Conservation (phyloP, 2,797 vertebrate species). For the Rhincodon typus region DNA sequence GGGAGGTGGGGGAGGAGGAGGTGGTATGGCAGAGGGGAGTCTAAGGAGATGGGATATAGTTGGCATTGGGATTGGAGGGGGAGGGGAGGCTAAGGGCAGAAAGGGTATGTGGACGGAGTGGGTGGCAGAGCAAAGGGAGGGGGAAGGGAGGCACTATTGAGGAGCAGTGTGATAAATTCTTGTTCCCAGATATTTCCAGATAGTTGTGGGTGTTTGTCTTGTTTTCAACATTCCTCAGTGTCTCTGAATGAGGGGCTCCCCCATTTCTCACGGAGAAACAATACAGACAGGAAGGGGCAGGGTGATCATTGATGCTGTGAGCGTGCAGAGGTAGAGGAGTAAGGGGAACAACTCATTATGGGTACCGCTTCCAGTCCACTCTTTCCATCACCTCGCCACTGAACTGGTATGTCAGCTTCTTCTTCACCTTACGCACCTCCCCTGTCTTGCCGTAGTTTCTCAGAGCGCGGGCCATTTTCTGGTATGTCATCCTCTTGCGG, state of each 20-base stretch:
- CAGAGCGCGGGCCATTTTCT: constrained; percentile 96
- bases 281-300: constrained; percentile 38
- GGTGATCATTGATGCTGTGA: constrained; percentile 46
- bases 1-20: too few species aligned
- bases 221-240: background rate
- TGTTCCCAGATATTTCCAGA: background rate
- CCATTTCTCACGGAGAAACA: constrained; percentile 31
- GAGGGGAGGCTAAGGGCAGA: constrained; percentile 27
- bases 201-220: too few species aligned
- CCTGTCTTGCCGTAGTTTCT: constrained; percentile 98
- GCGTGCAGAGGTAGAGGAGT: constrained; percentile 32
- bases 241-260: background rate
- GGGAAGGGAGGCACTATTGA: constrained; percentile 41
- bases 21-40: constrained; percentile 38
- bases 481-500: constrained; percentile 99
- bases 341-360: constrained; percentile 53
- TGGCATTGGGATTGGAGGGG: constrained; percentile 27
- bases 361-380: constrained; percentile 75
- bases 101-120: constrained; percentile 26
- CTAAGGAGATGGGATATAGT: constrained; percentile 45
- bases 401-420: constrained; percentile 98
- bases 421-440: constrained; percentile 98
- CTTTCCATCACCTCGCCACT: constrained; percentile 95
- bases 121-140: background rate
- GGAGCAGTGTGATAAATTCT: background rate